Evolutionary conservation across 37 sponge, comb jelly and placozoan genomes (phyloP), one percentile per base, ranked within the genome.

Genomic region (Mnemiopsis leidyi): DNA sequence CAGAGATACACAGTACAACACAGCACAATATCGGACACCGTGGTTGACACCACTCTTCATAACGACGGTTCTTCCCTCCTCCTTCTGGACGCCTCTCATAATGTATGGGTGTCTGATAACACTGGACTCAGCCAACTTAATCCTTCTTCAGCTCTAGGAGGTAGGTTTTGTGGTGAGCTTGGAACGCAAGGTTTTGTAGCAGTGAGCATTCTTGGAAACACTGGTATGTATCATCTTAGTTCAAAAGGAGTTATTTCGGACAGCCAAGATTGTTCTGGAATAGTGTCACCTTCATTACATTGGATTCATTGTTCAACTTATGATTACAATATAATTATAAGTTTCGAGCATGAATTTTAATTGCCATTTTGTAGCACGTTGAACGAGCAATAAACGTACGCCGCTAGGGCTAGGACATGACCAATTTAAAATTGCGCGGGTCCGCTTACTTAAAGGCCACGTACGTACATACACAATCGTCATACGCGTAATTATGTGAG

Each of bases 111-210:
- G 48, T 85, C 61, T 18, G 90, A 40, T 23, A 38, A 9, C 26
- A 18, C 61, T 25, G 40, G 24, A 21, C 90, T 40, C 23, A 39
- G 61, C 48, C 90, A 2, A 29, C 90, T 85, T n/a, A 85, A 85
- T n/a, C 48, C 90, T 40, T 25, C 2, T 29, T 85, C 90, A 24
- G 61, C 90, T 0, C 90, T 85, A 0, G 90, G 90, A 85, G 90
- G 90, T 85, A 85, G 36, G 31, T 33, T n/a, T n/a, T n/a, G n/a
- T n/a, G n/a, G n/a, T n/a, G n/a, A n/a, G n/a, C n/a, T n/a, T n/a
- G n/a, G n/a, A n/a, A n/a, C n/a, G n/a, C n/a, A n/a, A n/a, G 13
- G 61, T 48, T 48, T 48, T 48, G 13, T n/a, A n/a, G n/a, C 61
- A 48, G 61, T 48, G 61, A 13, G 61, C 61, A 48, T 48, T 48